Base-by-base conservation (phyloP, 2,113 vertebrate species). In the Guaruba guarouba region DNA sequence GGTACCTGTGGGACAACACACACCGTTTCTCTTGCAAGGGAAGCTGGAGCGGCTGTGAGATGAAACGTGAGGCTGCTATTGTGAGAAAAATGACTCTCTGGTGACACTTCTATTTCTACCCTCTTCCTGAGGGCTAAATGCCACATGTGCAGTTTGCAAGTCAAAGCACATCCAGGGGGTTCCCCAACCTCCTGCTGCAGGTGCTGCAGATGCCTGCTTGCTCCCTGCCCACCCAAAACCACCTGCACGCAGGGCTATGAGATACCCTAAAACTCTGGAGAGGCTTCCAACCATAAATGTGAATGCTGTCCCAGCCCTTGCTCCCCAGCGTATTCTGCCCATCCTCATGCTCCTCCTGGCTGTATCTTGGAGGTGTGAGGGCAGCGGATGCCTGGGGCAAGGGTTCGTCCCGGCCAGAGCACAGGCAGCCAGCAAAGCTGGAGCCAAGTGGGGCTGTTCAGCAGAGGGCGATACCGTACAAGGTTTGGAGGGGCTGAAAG, bases 221-320 rank as follows among this genome's bases (percentile, higher is more conserved):
- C 37, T 49, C 66, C 61, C 54, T 83, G 84, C n/a, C 55, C 85
- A 19, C 49, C 69, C 51, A 37, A 74, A 48, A 2, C 14, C 61
- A 29, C 64, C 35, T 5, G 5, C 16, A 6, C 1, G 1, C 0
- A 0, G 4, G 37, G n/a, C 22, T 16, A 44, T 0, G 1, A 11
- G 74, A 8, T 3, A 3, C 29, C 39, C 62, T 64, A 24, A 31
- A 73, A 46, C 31, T 14, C 64, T 31, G 24, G 17, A 33, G 14
- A n/a, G 18, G 35, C 41, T 81, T 57, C 46, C 46, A 84, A 6
- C 17, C 37, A 15, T 7, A n/a, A 49, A 17, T 0, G 1, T 0
- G 2, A 29, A 73, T 12, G 22, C 27, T 4, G 2, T 22, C n/a
- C 13, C 29, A 29, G 48, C 7, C 43, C 70, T 23, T 19, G 43